A percentile compares a stretch with the other conserved stretches of the same genome.
These are phyloP conservation scores for Drosophila austrosaltans DNA, from an alignment of 2,888 invertebrate genomes.

Conservation along the genomic window DNA sequence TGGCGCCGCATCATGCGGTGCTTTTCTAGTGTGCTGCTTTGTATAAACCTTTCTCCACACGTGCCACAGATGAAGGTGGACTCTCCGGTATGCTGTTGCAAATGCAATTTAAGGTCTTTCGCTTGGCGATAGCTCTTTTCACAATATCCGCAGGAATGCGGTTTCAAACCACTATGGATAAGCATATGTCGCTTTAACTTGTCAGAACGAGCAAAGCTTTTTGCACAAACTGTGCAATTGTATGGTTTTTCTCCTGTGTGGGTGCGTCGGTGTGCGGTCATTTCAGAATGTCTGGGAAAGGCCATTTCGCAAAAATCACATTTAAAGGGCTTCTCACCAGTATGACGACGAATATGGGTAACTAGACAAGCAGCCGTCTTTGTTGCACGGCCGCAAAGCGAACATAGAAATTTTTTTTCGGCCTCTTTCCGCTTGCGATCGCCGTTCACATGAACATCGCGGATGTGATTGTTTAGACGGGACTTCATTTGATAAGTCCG, in stretches of 20 bases:
- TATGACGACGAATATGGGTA: conserved; percentile 88
- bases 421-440: conserved; percentile 71
- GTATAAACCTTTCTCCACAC: conserved; percentile 84
- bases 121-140: conserved; percentile 86
- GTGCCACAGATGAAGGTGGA: conserved; percentile 69
- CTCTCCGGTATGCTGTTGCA: conserved; percentile 87
- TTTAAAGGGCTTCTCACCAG: conserved; percentile 86
- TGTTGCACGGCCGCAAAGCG: conserved; percentile 86
- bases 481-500: conserved; percentile 80
- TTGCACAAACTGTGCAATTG: conserved; percentile 86
- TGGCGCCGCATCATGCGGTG: conserved; percentile 85
- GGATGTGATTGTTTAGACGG: conserved; percentile 69
- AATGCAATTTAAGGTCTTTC: conserved; percentile 88
- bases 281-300: conserved; percentile 86
- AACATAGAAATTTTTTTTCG: conserved; percentile 85
- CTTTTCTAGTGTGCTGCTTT: conserved; percentile 87
- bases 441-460: conserved; percentile 68
- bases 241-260: conserved; percentile 88
- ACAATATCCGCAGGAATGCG: conserved; percentile 85
- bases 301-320: conserved; percentile 84
- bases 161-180: conserved; percentile 84
- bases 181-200: conserved; percentile 86
- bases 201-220: conserved; percentile 84
- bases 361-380: conserved; percentile 86
- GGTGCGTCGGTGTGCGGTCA: conserved; percentile 86